Percentiles rank a stretch among this genome's conserved stretches.
Conservation (phyloP, 2,113 vertebrate species). For the Silurus glanis region DNA sequence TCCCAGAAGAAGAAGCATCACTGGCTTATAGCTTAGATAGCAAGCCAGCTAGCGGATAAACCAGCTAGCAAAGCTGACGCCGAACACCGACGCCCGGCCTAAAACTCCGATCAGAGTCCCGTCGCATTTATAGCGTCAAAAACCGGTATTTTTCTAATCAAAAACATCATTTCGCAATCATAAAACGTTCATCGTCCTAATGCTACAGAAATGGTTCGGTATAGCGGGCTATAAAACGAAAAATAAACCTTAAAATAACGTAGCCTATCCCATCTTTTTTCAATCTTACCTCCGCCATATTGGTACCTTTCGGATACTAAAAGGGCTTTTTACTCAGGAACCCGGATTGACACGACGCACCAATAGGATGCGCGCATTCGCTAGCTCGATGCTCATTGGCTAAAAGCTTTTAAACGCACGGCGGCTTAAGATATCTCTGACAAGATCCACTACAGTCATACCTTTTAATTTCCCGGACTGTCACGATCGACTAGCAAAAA, state of each 20-base stretch:
- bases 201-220: not conserved
- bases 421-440: not conserved
- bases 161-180: not conserved
- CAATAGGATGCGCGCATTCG: slow-evolving; percentile 64
- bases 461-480: not conserved
- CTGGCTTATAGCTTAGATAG: not conserved
- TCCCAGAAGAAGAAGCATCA: not conserved
- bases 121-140: slow-evolving; percentile 13
- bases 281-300: slow-evolving; percentile 86
- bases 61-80: slow-evolving; percentile 36
- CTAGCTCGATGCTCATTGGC: slow-evolving; percentile 38
- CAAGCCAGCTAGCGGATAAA: not conserved
- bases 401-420: slow-evolving; percentile 25
- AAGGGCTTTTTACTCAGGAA: slow-evolving; percentile 74
- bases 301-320: slow-evolving; percentile 80
- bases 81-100: slow-evolving; percentile 46
- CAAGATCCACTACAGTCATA: not conserved
- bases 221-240: not conserved
- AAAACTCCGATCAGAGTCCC: slow-evolving; percentile 26
- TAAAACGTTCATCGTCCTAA: not conserved
- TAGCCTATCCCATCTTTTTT: slow-evolving; percentile 68
- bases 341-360: slow-evolving; percentile 79
- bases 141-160: not conserved
- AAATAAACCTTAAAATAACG: slow-evolving; percentile 54
- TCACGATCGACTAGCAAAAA: not conserved